These are phyloP conservation scores for Tachysurus fulvidraco DNA, from an alignment of 2,113 vertebrate genomes.

Conservation along the genomic window DNA sequence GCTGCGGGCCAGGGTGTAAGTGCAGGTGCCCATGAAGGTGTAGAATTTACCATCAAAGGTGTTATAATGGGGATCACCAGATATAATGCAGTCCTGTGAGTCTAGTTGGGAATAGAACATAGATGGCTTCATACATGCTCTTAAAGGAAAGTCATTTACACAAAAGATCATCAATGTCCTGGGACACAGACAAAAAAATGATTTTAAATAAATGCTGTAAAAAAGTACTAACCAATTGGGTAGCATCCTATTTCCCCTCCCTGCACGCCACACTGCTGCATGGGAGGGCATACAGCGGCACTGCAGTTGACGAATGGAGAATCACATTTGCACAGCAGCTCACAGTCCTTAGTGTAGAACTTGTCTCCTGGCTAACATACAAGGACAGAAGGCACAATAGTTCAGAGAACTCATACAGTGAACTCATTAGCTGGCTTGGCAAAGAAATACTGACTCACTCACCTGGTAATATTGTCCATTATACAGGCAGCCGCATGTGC, in stretches of 20 bases:
- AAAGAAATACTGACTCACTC: neutral
- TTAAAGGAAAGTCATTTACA: neutral
- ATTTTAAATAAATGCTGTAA: neutral
- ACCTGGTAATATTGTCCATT: conserved; percentile 75
- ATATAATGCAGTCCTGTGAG: conserved; percentile 76
- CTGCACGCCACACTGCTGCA: conserved; percentile 63
- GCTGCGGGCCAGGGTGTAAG: conserved; percentile 76
- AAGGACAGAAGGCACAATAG: too few relatives aligned
- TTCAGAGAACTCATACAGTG: too few relatives aligned
- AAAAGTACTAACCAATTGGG: conserved; percentile 66
- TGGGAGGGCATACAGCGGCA: too few relatives aligned
- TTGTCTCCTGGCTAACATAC: too few relatives aligned
- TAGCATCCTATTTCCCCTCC: conserved; percentile 72
- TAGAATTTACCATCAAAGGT: conserved; percentile 80
- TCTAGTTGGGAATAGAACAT: conserved; percentile 50
- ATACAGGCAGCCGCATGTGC: conserved; percentile 62
- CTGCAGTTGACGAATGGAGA: too few relatives aligned
- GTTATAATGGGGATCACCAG: conserved; percentile 83
- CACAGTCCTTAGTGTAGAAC: too few relatives aligned
- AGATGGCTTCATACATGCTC: conserved; percentile 52
- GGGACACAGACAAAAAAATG: neutral
- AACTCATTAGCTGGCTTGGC: neutral
- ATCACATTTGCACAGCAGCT: too few relatives aligned
- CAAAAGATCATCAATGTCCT: neutral
- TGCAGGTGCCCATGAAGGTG: conserved; percentile 86